Conservation (phyloP, 2,113 vertebrate genomes). For the Bucco capensis region DNA sequence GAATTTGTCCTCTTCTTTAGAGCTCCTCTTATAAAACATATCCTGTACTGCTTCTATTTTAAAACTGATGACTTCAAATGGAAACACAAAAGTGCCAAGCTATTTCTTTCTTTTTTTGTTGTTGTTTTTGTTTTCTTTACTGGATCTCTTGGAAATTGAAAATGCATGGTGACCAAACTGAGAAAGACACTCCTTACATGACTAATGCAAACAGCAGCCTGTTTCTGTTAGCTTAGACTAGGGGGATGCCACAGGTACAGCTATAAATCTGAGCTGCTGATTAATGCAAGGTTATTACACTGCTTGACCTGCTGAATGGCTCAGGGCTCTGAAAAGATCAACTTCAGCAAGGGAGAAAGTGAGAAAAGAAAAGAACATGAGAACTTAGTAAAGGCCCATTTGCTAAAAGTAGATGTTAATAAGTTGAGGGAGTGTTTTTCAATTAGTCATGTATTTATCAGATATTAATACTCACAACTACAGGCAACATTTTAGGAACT, state of each 20-base stretch:
- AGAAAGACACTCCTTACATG: constrained; percentile 31
- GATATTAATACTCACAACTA: neutral
- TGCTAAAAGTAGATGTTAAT: constrained; percentile 69
- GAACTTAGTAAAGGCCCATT: constrained; percentile 72
- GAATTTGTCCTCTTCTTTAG: constrained; percentile 46
- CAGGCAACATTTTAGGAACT: neutral
- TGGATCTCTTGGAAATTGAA: constrained; percentile 46
- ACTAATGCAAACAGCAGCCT: constrained; percentile 54
- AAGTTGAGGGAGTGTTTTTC: neutral
- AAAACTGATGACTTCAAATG: constrained; percentile 58
- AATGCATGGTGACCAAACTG: constrained; percentile 26
- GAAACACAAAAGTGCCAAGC: constrained; percentile 60
- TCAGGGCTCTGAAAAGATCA: constrained; percentile 73
- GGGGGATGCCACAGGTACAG: constrained; percentile 56
- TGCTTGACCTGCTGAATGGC: constrained; percentile 63
- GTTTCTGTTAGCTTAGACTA: constrained; percentile 63
- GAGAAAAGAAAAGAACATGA: constrained; percentile 77
- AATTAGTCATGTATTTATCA: neutral
- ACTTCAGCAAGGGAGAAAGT: constrained; percentile 75
- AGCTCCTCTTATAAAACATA: constrained; percentile 60
- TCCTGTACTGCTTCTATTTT: constrained; percentile 63
- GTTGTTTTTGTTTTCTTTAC: neutral
- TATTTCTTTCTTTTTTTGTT: neutral
- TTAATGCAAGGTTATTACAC: constrained; percentile 77
- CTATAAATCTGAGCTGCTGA: constrained; percentile 79